Conservation (phyloP, 2,797 vertebrate species). For the Oreortyx pictus region DNA sequence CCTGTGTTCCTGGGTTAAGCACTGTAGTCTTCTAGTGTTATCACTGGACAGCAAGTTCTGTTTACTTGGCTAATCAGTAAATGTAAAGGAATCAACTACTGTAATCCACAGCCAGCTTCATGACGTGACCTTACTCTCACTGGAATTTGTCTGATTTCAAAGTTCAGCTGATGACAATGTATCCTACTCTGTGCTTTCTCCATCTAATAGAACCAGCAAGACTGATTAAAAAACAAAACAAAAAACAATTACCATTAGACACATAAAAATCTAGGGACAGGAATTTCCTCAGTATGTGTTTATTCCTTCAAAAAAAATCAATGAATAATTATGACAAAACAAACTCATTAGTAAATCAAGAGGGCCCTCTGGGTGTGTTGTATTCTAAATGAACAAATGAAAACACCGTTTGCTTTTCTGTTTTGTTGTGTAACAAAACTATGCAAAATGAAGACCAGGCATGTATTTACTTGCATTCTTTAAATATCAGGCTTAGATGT, state of each 20-base stretch:
- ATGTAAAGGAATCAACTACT: not conserved
- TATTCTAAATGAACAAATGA: not conserved
- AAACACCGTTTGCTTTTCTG: not conserved
- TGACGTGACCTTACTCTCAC: not conserved
- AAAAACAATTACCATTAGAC: not conserved
- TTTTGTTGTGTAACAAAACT: constrained; percentile 40
- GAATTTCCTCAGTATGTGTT: not conserved
- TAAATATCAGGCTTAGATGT: constrained; percentile 40
- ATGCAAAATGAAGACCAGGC: constrained; percentile 35
- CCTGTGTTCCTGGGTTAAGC: not conserved
- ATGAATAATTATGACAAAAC: not conserved
- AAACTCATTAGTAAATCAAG: not conserved
- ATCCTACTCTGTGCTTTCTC: not conserved
- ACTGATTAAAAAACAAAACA: not conserved
- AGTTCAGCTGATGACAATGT: not conserved
- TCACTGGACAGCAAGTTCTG: not conserved
- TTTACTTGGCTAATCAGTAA: not conserved
- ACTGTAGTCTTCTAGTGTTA: not conserved
- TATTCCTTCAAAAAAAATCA: not conserved
- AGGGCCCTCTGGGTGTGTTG: not conserved
- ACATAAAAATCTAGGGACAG: not conserved
- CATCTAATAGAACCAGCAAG: not conserved
- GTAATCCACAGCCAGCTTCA: not conserved
- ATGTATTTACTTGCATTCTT: constrained; percentile 51
- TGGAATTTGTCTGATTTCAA: constrained; percentile 38